Evolutionary conservation across 2,888 invertebrate species (phyloP).

Genomic region (Drosophila nr. fundita): DNA sequence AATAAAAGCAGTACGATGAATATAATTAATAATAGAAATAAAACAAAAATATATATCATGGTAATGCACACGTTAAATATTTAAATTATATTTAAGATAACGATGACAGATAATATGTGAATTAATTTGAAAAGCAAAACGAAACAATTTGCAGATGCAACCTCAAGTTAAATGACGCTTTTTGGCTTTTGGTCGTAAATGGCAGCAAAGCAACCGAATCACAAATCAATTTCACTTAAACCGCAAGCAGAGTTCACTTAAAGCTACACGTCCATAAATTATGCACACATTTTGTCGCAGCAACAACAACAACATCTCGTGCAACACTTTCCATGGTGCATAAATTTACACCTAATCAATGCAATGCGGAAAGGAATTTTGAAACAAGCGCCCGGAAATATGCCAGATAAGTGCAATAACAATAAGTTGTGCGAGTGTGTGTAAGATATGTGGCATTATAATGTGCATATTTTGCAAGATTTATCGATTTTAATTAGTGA

Average conservation of each 20-base stretch:
- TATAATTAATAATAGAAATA: not conserved
- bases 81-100: not conserved
- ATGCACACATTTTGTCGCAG: constrained; percentile 28
- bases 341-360: constrained; percentile 80
- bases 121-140: not conserved
- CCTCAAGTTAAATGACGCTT: constrained; percentile 15
- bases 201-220: constrained; percentile 20
- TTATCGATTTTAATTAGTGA: constrained; percentile 79
- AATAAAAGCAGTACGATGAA: not conserved
- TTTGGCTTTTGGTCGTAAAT: not conserved
- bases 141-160: constrained; percentile 31
- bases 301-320: constrained; percentile 18
- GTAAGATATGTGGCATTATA: constrained; percentile 49
- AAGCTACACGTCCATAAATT: constrained; percentile 45
- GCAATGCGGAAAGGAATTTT: constrained; percentile 68
- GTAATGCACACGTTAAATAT: not conserved
- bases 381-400: constrained; percentile 49
- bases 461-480: constrained; percentile 63
- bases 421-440: constrained; percentile 15
- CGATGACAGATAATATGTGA: not conserved
- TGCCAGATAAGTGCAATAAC: constrained; percentile 36
- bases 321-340: constrained; percentile 47
- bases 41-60: not conserved
- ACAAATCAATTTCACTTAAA: constrained; percentile 40
- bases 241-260: constrained; percentile 32